These are phyloP conservation scores for Budorcas taxicolor DNA, from an alignment of 2,113 vertebrate species.

Conservation along the genomic window DNA sequence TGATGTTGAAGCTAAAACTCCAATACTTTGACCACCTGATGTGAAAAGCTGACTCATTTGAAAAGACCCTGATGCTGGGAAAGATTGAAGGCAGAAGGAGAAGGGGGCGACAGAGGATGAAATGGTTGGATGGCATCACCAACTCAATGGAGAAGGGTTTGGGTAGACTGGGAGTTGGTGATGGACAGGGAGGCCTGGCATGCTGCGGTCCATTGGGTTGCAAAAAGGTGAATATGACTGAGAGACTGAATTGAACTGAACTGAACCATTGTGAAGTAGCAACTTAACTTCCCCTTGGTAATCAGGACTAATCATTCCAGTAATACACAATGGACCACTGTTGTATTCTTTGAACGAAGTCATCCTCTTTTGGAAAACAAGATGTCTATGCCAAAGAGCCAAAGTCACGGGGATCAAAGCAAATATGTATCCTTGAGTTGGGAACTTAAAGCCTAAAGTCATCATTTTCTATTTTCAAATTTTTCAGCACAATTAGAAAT, in stretches of 20 bases:
- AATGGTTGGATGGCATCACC: not conserved
- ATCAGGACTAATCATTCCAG: not conserved
- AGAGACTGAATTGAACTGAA: not conserved
- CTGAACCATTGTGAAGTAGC: not conserved
- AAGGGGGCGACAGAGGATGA: not conserved
- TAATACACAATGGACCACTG: not conserved
- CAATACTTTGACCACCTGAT: not conserved
- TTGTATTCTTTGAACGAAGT: not conserved
- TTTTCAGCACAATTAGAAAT: not conserved
- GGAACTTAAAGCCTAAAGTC: not conserved
- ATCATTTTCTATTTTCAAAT: not conserved
- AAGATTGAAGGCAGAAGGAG: not conserved
- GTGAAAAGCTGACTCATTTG: not conserved
- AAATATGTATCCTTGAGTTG: not conserved
- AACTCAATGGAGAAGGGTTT: not conserved
- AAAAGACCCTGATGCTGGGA: not conserved
- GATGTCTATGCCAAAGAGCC: not conserved
- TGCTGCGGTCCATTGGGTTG: accelerated
- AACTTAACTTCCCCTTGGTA: not conserved
- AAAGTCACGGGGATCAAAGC: not conserved
- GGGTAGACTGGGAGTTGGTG: not conserved
- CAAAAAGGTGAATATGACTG: not conserved
- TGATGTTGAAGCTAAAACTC: not conserved
- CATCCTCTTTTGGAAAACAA: not conserved
- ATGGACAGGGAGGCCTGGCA: accelerated